Conservation (phyloP, 2,797 vertebrate species). For the Ctenosaura bakeri region DNA sequence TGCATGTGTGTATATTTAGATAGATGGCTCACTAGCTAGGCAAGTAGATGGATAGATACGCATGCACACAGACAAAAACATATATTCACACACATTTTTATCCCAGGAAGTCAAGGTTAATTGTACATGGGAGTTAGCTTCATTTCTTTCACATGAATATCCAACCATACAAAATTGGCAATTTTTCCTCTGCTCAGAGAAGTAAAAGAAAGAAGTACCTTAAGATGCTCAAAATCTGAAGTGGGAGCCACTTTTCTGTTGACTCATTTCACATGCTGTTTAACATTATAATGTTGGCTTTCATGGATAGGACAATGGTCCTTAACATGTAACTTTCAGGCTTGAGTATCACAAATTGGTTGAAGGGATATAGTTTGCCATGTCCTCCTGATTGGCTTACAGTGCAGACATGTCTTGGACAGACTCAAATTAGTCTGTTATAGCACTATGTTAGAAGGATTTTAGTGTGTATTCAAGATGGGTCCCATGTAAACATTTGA, state of each 20-base stretch:
- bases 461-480: not conserved
- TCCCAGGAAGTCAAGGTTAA: not conserved
- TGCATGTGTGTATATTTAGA: too few relatives aligned
- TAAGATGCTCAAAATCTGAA: too few relatives aligned
- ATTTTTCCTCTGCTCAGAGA: too few relatives aligned
- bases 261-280: not conserved
- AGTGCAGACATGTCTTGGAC: not conserved
- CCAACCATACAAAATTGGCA: too few relatives aligned
- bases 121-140: not conserved
- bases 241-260: not conserved
- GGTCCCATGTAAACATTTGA: not conserved
- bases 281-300: not conserved
- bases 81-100: not conserved
- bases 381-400: not conserved
- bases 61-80: too few relatives aligned
- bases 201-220: too few relatives aligned
- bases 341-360: not conserved
- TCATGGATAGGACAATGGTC: not conserved
- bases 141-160: too few relatives aligned
- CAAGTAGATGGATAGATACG: not conserved
- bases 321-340: not conserved
- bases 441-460: not conserved
- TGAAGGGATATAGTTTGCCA: not conserved
- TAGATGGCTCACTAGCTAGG: not conserved
- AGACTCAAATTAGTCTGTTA: slow-evolving; percentile 15